Conservation (phyloP, 2,888 invertebrate genomes). For the Athripsodes cinereus region DNA sequence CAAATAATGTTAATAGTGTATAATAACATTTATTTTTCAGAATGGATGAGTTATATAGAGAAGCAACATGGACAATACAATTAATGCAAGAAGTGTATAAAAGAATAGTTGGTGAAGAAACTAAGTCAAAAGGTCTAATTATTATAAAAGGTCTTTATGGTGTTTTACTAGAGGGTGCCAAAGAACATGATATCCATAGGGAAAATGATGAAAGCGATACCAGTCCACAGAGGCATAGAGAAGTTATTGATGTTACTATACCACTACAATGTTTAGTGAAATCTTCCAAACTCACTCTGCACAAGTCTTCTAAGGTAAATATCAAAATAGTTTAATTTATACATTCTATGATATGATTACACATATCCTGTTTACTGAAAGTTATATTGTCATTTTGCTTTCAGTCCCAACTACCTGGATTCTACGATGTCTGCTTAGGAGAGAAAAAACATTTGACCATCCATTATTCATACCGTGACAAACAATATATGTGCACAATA, state of each 20-base stretch:
- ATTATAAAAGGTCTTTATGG: constrained; percentile 82
- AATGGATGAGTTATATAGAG: constrained; percentile 70
- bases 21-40: too few relatives aligned
- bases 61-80: constrained; percentile 81
- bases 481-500: constrained; percentile 40
- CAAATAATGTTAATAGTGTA: too few relatives aligned
- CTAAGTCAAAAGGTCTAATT: constrained; percentile 74
- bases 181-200: constrained; percentile 31
- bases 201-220: constrained; percentile 35
- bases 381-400: constrained; percentile 32
- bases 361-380: background rate
- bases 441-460: constrained; percentile 85
- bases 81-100: constrained; percentile 89
- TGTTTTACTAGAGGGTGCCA: constrained; percentile 49
- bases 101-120: constrained; percentile 76
- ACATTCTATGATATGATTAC: background rate
- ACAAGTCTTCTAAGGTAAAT: constrained; percentile 78
- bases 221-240: constrained; percentile 34
- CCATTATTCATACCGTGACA: constrained; percentile 77
- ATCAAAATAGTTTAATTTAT: background rate
- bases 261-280: constrained; percentile 91
- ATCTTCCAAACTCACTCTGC: constrained; percentile 80
- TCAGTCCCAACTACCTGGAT: constrained; percentile 91
- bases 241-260: constrained; percentile 86
- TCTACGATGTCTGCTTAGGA: constrained; percentile 92